Conservation (phyloP, 2,888 invertebrate genomes). For the Mesorhabditis sp. region DNA sequence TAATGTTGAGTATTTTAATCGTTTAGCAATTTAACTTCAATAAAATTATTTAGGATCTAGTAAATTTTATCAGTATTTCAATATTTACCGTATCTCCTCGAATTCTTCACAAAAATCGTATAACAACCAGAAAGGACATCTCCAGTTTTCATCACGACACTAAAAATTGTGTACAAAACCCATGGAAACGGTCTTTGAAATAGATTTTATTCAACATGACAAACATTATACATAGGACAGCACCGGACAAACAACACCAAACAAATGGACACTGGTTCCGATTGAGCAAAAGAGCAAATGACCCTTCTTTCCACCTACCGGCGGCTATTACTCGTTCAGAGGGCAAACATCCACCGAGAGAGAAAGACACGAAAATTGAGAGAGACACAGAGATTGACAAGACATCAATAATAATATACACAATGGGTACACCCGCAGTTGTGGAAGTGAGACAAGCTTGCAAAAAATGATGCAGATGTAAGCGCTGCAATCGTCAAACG, state of each 20-base stretch:
- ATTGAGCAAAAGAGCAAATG: constrained; percentile 4
- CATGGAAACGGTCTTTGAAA: background rate
- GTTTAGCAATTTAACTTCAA: too few relatives aligned
- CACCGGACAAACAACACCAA: constrained; percentile 8
- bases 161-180: constrained; percentile 11
- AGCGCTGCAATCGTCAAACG: too few relatives aligned
- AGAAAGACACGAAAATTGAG: too few relatives aligned
- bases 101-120: constrained; percentile 50
- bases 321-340: background rate
- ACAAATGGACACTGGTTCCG: constrained; percentile 6
- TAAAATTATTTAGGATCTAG: too few relatives aligned
- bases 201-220: constrained; percentile 7
- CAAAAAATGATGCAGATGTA: too few relatives aligned
- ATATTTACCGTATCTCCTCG: constrained; percentile 28
- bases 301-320: background rate
- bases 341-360: too few relatives aligned
- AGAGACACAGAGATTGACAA: too few relatives aligned
- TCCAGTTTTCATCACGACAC: constrained; percentile 53
- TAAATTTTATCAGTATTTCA: constrained; percentile 12
- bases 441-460: too few relatives aligned
- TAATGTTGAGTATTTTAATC: too few relatives aligned
- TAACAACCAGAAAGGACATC: constrained; percentile 52
- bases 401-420: too few relatives aligned
- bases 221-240: background rate
- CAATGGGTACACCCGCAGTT: too few relatives aligned